Evolutionary conservation across 2,888 invertebrate species (phyloP), one percentile per base, ranked within the genome.

Genomic region (Galerucella pusilla): DNA sequence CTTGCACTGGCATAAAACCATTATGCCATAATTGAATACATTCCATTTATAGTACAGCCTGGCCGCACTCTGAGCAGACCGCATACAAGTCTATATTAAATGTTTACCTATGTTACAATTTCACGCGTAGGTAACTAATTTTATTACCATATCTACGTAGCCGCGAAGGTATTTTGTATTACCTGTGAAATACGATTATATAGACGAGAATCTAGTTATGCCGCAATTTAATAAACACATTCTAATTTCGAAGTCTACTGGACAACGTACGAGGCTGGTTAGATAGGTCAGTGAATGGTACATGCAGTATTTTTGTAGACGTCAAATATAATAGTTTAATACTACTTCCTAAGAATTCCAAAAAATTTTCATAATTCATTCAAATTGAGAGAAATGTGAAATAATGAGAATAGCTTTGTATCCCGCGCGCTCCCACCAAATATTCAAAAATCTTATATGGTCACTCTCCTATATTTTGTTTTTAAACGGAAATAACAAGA

Each of bases 21-120:
- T 86, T 86, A 85, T 82, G 83, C 86, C 85, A 86, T 87, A 88
- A 88, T 88, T 86, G 87, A 87, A 88, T 87, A 87, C 87, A 85
- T 86, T 87, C 86, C 83, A 86, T 86, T 86, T 86, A 85, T 85
- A 85, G 82, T 87, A 86, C 85, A 86, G 85, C 83, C 79, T 81
- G 81, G 84, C 84, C 72, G 78, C 78, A 78, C 77, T 77, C 75
- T 75, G 68, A 74, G 70, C 71, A 71, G 49, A 79, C 82, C 84
- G 79, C 84, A 84, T 83, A 82, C 81, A 81, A 81, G 81, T 82
- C 83, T 80, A 81, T 84, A 85, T 85, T 85, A 85, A 86, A 86
- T 84, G 84, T 84, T 84, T 83, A 83, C 49, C 86, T 86, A 86
- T 84, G 86, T 86, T 86, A 85, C 85, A 85, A 85, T 85, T 85